Percentiles rank a stretch among this genome's conserved stretches.
These are phyloP conservation scores for Tetrax tetrax DNA, from an alignment of 2,113 vertebrate genomes.

Conservation along the genomic window DNA sequence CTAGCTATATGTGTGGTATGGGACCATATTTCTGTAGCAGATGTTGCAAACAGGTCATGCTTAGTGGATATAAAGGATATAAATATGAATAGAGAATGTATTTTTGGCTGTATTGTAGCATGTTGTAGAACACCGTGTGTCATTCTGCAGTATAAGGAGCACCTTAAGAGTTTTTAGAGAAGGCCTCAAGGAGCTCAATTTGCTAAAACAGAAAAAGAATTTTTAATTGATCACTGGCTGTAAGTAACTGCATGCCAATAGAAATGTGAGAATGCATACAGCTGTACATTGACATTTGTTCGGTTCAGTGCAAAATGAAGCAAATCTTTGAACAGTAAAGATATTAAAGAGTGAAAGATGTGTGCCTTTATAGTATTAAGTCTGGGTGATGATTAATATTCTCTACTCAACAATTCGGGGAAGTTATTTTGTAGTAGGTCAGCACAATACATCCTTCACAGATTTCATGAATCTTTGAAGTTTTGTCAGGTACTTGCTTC, in stretches of 20 bases:
- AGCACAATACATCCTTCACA: neutral
- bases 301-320: constrained; percentile 11
- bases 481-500: neutral
- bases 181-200: neutral
- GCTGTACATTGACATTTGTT: neutral
- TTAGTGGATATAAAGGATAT: neutral
- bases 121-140: neutral
- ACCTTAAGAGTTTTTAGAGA: neutral
- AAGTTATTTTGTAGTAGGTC: neutral
- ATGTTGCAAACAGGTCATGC: neutral
- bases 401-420: neutral
- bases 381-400: neutral
- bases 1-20: neutral
- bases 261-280: neutral
- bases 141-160: neutral
- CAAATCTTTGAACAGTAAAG: neutral
- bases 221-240: neutral
- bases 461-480: neutral
- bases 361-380: neutral
- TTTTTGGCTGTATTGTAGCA: neutral
- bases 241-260: neutral
- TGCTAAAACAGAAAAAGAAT: neutral
- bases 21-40: neutral
- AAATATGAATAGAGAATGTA: neutral
- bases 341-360: neutral